Evolutionary conservation across 2,888 invertebrate species (phyloP).

Genomic region (Pinctada fucata): DNA sequence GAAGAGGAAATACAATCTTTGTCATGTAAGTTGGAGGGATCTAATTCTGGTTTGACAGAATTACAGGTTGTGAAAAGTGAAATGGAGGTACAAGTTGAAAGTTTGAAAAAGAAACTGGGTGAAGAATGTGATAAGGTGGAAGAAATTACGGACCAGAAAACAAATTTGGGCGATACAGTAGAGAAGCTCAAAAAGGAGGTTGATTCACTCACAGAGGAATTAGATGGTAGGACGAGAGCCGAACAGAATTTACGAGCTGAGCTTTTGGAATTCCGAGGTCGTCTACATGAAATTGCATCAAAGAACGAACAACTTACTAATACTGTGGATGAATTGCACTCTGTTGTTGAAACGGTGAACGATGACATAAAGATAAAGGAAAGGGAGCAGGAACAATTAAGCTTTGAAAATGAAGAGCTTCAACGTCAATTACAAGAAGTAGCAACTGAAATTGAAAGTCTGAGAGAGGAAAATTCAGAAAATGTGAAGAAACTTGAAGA

Average conservation of each 20-base stretch:
- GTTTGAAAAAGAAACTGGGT: conserved; percentile 15
- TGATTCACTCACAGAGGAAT: not conserved
- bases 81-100: conserved; percentile 20
- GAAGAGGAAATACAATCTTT: conserved; percentile 28
- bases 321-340: conserved; percentile 9
- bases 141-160: not conserved
- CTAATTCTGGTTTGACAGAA: not conserved
- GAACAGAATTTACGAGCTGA: not conserved
- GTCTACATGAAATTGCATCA: not conserved
- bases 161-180: conserved; percentile 1
- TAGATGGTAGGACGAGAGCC: not conserved
- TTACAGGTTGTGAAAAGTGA: conserved; percentile 11
- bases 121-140: not conserved
- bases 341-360: conserved; percentile 27
- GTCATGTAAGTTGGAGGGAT: conserved; percentile 3
- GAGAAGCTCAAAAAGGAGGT: not conserved
- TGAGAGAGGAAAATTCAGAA: conserved; percentile 1
- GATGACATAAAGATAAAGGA: conserved; percentile 33
- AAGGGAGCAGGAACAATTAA: conserved; percentile 26
- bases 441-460: conserved; percentile 17
- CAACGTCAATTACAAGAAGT: conserved; percentile 25
- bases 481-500: conserved; percentile 8
- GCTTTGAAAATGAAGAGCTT: conserved; percentile 21
- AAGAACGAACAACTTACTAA: not conserved
- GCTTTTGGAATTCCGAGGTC: not conserved